These are phyloP conservation scores for Sparus aurata DNA, from an alignment of 2,797 vertebrate genomes.

Conservation along the genomic window DNA sequence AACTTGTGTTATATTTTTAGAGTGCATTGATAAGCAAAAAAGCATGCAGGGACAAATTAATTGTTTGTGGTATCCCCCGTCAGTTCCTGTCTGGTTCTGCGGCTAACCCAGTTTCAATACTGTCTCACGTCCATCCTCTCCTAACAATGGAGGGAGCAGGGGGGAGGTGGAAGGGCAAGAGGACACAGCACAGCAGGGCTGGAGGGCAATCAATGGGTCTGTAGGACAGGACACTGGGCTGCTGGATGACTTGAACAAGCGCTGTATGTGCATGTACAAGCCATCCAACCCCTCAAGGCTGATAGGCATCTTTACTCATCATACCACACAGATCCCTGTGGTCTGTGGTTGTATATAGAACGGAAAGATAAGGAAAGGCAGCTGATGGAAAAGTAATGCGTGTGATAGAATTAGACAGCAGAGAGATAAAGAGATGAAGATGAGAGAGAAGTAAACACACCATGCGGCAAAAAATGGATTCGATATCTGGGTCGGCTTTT, in stretches of 20 bases:
- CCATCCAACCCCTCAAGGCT: conserved; percentile 8
- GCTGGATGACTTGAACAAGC: background rate
- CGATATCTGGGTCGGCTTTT: conserved; percentile 13
- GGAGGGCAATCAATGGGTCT: conserved; percentile 18
- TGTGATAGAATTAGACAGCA: background rate
- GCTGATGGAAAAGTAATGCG: conserved; percentile 19
- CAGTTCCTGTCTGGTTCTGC: conserved; percentile 78
- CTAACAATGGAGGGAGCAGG: conserved; percentile 71
- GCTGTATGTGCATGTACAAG: background rate
- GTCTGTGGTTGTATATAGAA: conserved; percentile 10
- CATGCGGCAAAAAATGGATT: conserved; percentile 18
- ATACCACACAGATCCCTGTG: conserved; percentile 12
- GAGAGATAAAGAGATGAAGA: conserved; percentile 1
- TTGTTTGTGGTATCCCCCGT: conserved; percentile 75
- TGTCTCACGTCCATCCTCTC: conserved; percentile 77
- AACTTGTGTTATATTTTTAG: conserved; percentile 77
- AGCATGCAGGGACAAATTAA: conserved; percentile 64
- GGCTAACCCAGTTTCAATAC: conserved; percentile 69
- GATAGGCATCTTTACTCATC: conserved; percentile 43
- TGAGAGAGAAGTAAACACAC: conserved; percentile 13
- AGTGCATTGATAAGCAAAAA: conserved; percentile 70
- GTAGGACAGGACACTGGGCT: conserved; percentile 19
- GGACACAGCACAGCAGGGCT: conserved; percentile 41
- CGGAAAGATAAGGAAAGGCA: conserved; percentile 4
- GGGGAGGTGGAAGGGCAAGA: conserved; percentile 35